These are phyloP conservation scores for Drosophila limbata DNA, from an alignment of 2,888 invertebrate species.

Conservation along the genomic window DNA sequence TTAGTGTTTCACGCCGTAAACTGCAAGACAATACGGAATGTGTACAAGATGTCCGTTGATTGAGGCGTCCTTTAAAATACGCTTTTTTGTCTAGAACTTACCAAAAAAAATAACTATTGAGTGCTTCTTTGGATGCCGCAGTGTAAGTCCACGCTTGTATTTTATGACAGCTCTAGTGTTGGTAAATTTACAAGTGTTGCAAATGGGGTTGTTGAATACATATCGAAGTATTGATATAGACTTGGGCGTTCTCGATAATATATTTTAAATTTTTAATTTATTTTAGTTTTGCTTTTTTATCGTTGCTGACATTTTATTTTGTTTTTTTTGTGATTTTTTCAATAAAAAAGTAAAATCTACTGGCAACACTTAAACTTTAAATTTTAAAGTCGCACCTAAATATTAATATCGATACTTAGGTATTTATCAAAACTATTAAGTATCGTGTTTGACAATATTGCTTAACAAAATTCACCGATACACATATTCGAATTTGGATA, in stretches of 20 bases:
- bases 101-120: slow-evolving; percentile 28
- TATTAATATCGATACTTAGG: too few species aligned
- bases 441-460: not conserved
- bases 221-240: not conserved
- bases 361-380: too few species aligned
- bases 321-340: too few species aligned
- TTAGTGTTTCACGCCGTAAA: slow-evolving; percentile 4
- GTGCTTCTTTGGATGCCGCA: slow-evolving; percentile 35
- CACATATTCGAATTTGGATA: not conserved
- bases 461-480: not conserved
- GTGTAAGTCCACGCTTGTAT: slow-evolving; percentile 49
- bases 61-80: not conserved
- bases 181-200: slow-evolving; percentile 32
- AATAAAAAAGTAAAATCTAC: too few species aligned
- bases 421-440: not conserved
- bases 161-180: slow-evolving; percentile 41
- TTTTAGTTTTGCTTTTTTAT: not conserved
- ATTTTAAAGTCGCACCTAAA: too few species aligned
- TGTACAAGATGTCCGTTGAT: not conserved
- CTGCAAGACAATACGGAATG: slow-evolving; percentile 2
- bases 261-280: not conserved
- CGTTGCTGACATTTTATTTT: too few species aligned
- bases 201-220: slow-evolving; percentile 1
- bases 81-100: slow-evolving; percentile 18
- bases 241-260: not conserved